Evolutionary conservation across 2,888 invertebrate species (phyloP), one percentile per base, ranked within the genome.

Genomic region (Caenorhabditis angaria): DNA sequence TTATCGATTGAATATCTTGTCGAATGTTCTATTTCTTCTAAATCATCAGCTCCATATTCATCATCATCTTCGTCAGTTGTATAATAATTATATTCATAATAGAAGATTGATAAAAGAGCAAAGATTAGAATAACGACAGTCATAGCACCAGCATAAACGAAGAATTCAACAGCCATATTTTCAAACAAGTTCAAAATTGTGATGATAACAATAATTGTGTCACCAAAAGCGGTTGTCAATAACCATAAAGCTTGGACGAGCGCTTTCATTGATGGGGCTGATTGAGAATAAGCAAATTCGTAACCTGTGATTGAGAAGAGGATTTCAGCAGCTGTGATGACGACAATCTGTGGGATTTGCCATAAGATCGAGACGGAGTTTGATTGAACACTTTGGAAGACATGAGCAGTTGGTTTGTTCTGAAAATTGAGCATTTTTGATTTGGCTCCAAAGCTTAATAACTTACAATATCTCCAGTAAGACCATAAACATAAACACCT

Each of bases 251-350:
- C 94, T 88, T 93, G 93, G 61, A 99, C 89, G 0, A 99, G 92
- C 0, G 97, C 94, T 88, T 97, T 97, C 97, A 99, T 96, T 72
- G 92, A 92, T 14, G 90, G 88, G 0, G 97, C 97, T 0, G 97
- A 94, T 90, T 83, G 84, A 24, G 83, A 82, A 58, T 84, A 84
- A 48, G 84, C 80, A 73, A 90, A 90, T 54, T 88, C 86, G 41
- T 89, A 87, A 18, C 90, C 90, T 35, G 89, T 89, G 58, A 90
- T 87, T 3, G 89, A 88, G 82, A 90, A 89, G 35, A 90, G 85
- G 56, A 90, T 88, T 79, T 90, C 90, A 8, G 88, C 89, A 0
- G 88, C 81, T 0, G 90, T 89, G 71, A 90, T 88, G 18, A 89
- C 71, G 28, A 89, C 79, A 78, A 89, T 89, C 82, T 90, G 90